Evolutionary conservation across 2,797 vertebrate species (phyloP), one percentile per base, ranked within the genome.

Genomic region (Crenichthys baileyi): DNA sequence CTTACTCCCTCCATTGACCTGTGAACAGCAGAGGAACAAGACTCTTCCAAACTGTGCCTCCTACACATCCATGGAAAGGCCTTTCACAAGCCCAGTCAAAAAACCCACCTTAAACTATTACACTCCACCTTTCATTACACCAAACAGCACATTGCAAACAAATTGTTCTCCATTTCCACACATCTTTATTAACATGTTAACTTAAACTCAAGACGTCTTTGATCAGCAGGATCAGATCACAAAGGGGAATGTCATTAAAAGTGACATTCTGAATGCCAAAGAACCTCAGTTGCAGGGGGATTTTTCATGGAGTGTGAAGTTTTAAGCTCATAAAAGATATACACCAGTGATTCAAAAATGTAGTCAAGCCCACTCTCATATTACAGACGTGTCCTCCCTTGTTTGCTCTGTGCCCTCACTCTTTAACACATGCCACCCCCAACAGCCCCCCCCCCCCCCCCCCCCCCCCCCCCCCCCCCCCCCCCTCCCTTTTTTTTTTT

Each of bases 251-350:
- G 88, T 93, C 92, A 94, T 94, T 95, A 94, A 94, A 94, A 94
- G 89, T 94, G 93, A 95, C 94, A 93, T 91, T 93, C 91, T 83
- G 87, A 93, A 94, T 90, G 90, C 88, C 73, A 56, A 87, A 86
- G 84, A 92, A 87, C 73, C 83, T 87, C 77, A 76, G 87, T 92
- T 91, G 91, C 84, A 73, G 86, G 88, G 85, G 80, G 93, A 95
- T 95, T 95, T 90, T 94, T 87, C 89, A 94, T 90, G 83, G 93
- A 92, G 93, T 91, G 83, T 94, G 94, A 94, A 94, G 93, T 89
- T 86, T 77, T 95, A 94, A 95, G 94, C 94, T 93, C 88, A 91
- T 94, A 91, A 94, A 91, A 90, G 94, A 93, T 92, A 95, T 85
- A 93, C 93, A 91, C 92, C 91, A 92, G 83, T 84, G 92, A 93